phyloP scores from a whole-genome alignment of 2,797 vertebrate genomes.

The Chaetophractus vellerosus region DNA sequence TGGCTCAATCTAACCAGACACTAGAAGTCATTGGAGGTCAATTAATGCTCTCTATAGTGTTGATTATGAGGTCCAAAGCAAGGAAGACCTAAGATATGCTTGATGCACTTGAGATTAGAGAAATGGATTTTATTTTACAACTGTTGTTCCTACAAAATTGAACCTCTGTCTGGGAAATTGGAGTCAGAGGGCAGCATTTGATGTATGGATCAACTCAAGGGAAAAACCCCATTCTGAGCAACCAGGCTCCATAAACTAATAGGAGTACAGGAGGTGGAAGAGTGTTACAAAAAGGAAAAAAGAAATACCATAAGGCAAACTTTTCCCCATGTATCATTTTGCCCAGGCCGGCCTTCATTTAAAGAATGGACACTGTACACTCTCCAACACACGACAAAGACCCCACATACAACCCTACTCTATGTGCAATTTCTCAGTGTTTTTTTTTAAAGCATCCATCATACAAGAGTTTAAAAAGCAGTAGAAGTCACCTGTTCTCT shows the following conservation, averaged over 20 bases:
- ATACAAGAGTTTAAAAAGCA: constrained; percentile 6
- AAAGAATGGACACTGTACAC: not conserved
- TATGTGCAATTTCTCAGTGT: not conserved
- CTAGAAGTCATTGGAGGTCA: not conserved
- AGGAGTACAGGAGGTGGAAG: not conserved
- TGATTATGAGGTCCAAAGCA: not conserved
- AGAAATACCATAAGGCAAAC: not conserved
- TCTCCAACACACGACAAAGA: not conserved
- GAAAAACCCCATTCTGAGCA: not conserved
- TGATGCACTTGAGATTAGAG: not conserved
- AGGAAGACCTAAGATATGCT: not conserved
- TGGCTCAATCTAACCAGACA: not conserved
- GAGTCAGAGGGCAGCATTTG: not conserved
- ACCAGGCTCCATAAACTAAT: not conserved
- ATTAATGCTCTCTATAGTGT: not conserved
- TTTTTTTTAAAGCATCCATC: not conserved
- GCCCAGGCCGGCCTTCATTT: not conserved
- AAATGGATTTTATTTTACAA: not conserved
- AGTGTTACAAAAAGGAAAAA: not conserved
- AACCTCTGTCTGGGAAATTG: not conserved
- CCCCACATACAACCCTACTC: not conserved
- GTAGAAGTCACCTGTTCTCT: not conserved
- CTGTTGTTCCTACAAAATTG: not conserved
- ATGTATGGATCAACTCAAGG: not conserved
- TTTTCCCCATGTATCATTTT: not conserved